phyloP scores from a whole-genome alignment of 1,140 invertebrate species.

The Bathynomus jamesi region DNA sequence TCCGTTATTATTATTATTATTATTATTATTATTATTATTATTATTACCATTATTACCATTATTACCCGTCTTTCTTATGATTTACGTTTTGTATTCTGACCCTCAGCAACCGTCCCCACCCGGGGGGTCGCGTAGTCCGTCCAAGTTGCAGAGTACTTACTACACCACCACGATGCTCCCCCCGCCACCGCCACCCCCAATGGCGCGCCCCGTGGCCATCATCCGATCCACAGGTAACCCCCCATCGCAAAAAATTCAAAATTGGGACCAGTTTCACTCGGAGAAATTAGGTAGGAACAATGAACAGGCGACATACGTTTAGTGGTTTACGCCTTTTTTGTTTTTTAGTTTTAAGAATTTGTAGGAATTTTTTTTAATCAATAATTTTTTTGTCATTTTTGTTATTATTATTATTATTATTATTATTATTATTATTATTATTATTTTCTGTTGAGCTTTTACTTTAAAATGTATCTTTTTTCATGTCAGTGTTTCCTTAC shows the following conservation, averaged over 20 bases:
- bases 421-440: too few species aligned
- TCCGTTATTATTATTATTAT: constrained; percentile 3
- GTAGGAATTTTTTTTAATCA: too few species aligned
- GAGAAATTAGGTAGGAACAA: not conserved
- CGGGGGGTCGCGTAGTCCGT: constrained; percentile 39
- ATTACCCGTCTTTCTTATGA: not conserved
- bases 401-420: not conserved
- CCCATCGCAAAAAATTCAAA: not conserved
- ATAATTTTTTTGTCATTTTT: not conserved
- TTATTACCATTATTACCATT: constrained; percentile 6
- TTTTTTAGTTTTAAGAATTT: too few species aligned
- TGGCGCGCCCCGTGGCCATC: constrained; percentile 91
- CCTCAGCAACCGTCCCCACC: constrained; percentile 26
- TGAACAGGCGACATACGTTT: too few species aligned
- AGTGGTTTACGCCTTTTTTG: not conserved
- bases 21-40: constrained; percentile 9
- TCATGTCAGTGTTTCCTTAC: too few species aligned
- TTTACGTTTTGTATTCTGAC: not conserved
- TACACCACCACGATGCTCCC: constrained; percentile 81
- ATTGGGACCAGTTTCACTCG: not conserved
- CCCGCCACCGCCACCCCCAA: constrained; percentile 82
- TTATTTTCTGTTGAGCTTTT: too few species aligned
- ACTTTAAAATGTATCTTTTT: too few species aligned
- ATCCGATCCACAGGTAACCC: constrained; percentile 69
- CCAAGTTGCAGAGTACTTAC: constrained; percentile 52